phyloP scores from a whole-genome alignment of 2,797 vertebrate species.

The Sebastes paucispinis region DNA sequence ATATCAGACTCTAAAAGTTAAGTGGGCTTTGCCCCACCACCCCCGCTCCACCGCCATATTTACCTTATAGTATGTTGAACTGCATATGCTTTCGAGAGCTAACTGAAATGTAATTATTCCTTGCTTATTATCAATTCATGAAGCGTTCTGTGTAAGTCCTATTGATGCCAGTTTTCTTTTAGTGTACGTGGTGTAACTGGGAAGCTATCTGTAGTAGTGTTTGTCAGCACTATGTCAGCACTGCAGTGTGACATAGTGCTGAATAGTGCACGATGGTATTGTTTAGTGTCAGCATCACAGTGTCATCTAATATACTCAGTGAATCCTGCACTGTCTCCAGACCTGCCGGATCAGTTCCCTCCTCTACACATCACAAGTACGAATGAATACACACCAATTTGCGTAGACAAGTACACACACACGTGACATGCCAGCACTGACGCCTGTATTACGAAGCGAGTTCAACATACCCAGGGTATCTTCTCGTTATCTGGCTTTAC shows the following conservation, averaged over 20 bases:
- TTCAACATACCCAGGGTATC: too few relatives aligned
- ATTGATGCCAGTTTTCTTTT: not conserved
- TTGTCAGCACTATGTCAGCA: constrained; percentile 7
- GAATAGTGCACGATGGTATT: not conserved
- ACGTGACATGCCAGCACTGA: not conserved
- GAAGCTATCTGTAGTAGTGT: not conserved
- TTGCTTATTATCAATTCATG: not conserved
- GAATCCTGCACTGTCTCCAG: not conserved
- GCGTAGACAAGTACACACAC: not conserved
- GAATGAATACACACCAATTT: not conserved
- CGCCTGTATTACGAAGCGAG: too few relatives aligned
- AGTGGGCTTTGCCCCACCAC: too few relatives aligned
- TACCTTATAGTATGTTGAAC: not conserved
- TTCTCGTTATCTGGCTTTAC: too few relatives aligned
- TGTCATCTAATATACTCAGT: constrained; percentile 1
- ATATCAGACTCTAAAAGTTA: too few relatives aligned
- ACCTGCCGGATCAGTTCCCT: not conserved
- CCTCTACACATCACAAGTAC: not conserved
- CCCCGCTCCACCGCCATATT: too few relatives aligned
- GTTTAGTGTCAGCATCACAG: constrained; percentile 5
- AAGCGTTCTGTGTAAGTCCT: not conserved
- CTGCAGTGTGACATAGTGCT: constrained; percentile 5
- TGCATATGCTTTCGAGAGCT: not conserved
- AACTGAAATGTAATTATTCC: not conserved
- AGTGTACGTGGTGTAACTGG: not conserved